Evolutionary conservation across 2,888 invertebrate species (phyloP).

Genomic region (Torymus tubicola): DNA sequence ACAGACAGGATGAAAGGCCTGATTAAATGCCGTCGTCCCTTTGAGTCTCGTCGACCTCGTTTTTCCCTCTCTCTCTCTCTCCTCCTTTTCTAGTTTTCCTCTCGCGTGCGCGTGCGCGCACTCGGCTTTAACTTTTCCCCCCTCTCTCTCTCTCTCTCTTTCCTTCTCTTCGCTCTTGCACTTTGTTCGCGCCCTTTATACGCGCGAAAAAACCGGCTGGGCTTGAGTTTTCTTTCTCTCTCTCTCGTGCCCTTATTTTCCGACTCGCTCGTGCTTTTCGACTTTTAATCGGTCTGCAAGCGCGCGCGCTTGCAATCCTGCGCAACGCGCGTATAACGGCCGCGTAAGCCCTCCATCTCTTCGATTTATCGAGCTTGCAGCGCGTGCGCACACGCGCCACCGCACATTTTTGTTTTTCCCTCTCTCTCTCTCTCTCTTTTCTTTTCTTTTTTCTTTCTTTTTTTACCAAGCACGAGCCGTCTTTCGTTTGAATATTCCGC

Average conservation of each 20-base stretch:
- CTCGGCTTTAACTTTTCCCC: conserved; percentile 16
- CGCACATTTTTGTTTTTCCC: conserved; percentile 22
- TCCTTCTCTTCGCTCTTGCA: conserved; percentile 16
- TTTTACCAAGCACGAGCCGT: not conserved
- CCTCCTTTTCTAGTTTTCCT: conserved; percentile 22
- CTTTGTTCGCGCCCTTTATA: conserved; percentile 6
- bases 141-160: conserved; percentile 30
- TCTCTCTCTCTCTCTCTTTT: not conserved
- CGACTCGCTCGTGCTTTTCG: conserved; percentile 27
- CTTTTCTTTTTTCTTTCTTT: too few species aligned
- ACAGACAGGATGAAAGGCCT: conserved; percentile 42
- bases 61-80: conserved; percentile 41
- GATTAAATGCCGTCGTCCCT: conserved; percentile 53
- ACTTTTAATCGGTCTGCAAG: conserved; percentile 50
- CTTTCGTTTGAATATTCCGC: conserved; percentile 40
- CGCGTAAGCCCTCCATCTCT: conserved; percentile 26
- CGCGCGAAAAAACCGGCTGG: conserved; percentile 9
- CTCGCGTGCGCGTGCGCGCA: conserved; percentile 45
- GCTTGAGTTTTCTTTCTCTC: conserved; percentile 1
- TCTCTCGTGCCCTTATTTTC: conserved; percentile 16
- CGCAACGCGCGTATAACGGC: not conserved
- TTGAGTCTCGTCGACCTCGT: conserved; percentile 45
- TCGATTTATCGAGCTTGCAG: conserved; percentile 52
- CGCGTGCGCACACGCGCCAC: not conserved
- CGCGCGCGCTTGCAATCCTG: conserved; percentile 36